These are phyloP conservation scores for Excalfactoria chinensis DNA, from an alignment of 2,113 vertebrate species.

Conservation along the genomic window DNA sequence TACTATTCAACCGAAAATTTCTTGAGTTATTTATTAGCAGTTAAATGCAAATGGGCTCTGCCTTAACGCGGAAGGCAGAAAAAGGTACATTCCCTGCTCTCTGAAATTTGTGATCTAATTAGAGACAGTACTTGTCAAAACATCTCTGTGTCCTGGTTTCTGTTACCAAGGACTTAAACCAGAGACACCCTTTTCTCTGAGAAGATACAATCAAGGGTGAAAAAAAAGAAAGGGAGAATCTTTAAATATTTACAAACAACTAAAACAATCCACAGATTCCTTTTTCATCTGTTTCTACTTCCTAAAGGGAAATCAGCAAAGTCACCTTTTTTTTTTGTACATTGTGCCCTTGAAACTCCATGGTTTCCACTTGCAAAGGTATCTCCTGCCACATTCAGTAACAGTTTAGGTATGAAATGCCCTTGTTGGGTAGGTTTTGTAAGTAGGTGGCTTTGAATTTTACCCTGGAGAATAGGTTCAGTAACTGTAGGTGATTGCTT, in stretches of 20 bases:
- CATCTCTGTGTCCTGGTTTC: neutral
- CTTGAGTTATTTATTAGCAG: neutral
- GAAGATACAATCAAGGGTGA: neutral
- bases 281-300: neutral
- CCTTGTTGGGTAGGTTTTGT: neutral
- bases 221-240: neutral
- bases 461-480: neutral
- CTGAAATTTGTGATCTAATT: neutral
- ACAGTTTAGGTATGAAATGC: neutral
- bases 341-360: neutral
- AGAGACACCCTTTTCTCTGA: neutral
- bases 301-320: neutral
- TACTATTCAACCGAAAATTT: neutral
- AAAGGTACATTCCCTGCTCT: neutral
- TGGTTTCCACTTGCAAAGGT: neutral
- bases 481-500: neutral
- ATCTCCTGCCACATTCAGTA: neutral
- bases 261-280: neutral
- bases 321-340: neutral
- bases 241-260: neutral
- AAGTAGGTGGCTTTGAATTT: neutral
- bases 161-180: neutral
- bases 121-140: neutral
- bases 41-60: conserved; percentile 1
- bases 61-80: neutral